Conservation (phyloP, 2,113 vertebrate genomes). For the Aegithalos caudatus region DNA sequence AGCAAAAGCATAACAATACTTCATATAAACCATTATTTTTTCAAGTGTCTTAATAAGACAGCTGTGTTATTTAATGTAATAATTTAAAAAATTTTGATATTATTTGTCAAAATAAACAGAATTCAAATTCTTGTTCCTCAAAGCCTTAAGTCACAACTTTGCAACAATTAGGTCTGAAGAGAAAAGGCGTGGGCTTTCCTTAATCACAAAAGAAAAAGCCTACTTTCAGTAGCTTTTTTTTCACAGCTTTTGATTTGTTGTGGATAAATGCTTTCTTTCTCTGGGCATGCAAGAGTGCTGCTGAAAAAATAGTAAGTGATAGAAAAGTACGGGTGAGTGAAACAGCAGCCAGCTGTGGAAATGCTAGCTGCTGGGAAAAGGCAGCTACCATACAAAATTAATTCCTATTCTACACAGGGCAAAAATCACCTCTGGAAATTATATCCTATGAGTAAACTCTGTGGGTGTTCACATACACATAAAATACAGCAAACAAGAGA, state of each 20-base stretch:
- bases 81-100: not conserved
- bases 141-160: not conserved
- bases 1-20: not conserved
- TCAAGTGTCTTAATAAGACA: not conserved
- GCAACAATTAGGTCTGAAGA: not conserved
- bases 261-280: not conserved
- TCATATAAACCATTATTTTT: not conserved
- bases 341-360: slow-evolving; percentile 25
- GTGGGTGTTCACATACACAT: not conserved
- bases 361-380: slow-evolving; percentile 15
- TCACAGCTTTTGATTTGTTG: not conserved
- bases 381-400: not conserved
- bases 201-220: not conserved
- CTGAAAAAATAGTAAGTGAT: not conserved
- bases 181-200: not conserved
- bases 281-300: not conserved
- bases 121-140: not conserved
- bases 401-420: not conserved
- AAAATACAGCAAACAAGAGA: slow-evolving; percentile 2
- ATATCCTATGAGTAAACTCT: not conserved
- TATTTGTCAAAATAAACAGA: not conserved
- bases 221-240: not conserved
- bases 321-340: not conserved
- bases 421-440: slow-evolving; percentile 36
- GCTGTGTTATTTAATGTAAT: not conserved